Conservation (phyloP, 2,888 invertebrate genomes). For the Leptinotarsa juncta region DNA sequence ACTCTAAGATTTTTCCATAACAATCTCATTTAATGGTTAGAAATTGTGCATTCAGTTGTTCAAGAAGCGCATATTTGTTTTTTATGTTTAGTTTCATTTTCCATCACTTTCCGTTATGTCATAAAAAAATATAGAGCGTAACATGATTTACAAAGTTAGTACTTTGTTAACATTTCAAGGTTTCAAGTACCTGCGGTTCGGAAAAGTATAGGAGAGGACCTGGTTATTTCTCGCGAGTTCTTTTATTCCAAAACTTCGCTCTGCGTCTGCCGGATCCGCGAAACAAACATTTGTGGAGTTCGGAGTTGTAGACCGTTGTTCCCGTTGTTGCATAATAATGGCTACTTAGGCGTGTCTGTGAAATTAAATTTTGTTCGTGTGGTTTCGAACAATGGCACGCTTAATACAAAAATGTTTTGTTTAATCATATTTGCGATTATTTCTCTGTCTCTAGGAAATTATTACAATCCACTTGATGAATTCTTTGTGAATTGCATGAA, state of each 20-base stretch:
- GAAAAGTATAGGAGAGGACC: no score
- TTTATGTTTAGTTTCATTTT: no score
- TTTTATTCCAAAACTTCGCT: background rate
- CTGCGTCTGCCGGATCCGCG: background rate
- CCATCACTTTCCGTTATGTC: no score
- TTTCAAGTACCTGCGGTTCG: no score
- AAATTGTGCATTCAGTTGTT: no score
- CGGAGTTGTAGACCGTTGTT: background rate
- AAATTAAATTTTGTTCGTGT: constrained; percentile 2
- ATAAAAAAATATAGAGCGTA: no score
- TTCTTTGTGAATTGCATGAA: no score
- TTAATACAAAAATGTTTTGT: background rate
- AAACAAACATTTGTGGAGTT: background rate
- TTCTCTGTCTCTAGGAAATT: background rate
- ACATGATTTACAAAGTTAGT: no score
- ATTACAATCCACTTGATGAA: background rate
- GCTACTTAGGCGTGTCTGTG: constrained; percentile 1
- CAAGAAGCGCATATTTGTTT: no score
- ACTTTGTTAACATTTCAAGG: no score
- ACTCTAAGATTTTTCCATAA: no score
- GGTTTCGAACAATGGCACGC: background rate
- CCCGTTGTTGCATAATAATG: background rate
- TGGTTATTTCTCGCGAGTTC: background rate
- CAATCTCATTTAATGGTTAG: no score
- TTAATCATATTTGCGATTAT: background rate